Percentiles rank a stretch among this genome's conserved stretches.
phyloP scores from a whole-genome alignment of 2,888 invertebrate species.

The Cremastinae sp. region DNA sequence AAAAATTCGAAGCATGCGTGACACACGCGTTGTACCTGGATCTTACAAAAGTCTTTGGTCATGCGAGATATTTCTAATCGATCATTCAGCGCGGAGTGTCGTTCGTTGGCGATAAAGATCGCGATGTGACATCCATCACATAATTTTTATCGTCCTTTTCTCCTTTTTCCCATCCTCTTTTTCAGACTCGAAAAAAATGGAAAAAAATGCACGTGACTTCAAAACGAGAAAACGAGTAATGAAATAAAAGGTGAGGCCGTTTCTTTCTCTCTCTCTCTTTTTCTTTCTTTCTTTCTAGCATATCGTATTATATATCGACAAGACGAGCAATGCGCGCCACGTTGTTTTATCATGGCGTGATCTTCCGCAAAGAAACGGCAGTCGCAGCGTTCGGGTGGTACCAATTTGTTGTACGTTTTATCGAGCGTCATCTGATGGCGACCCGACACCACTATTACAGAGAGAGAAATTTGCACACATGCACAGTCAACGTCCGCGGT shows the following conservation, averaged over 20 bases:
- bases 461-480: background rate
- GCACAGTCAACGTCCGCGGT: background rate
- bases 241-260: slow-evolving; percentile 46
- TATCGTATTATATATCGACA: slow-evolving; percentile 77
- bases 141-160: slow-evolving; percentile 30
- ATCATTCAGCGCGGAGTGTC: slow-evolving; percentile 31
- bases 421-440: slow-evolving; percentile 79
- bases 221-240: slow-evolving; percentile 16
- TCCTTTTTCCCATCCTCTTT: background rate
- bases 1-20: background rate
- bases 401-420: slow-evolving; percentile 79
- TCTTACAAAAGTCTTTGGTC: slow-evolving; percentile 11
- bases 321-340: slow-evolving; percentile 58
- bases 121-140: slow-evolving; percentile 51
- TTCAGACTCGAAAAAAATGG: slow-evolving; percentile 25
- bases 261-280: no score
- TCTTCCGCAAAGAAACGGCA: slow-evolving; percentile 74
- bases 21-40: background rate
- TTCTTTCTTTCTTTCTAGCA: slow-evolving; percentile 52
- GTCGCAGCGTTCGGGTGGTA: slow-evolving; percentile 77
- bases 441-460: slow-evolving; percentile 75
- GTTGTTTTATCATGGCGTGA: slow-evolving; percentile 70
- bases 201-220: slow-evolving; percentile 13
- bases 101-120: slow-evolving; percentile 35
- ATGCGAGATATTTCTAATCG: slow-evolving; percentile 31